A percentile compares a stretch with the other conserved stretches of the same genome.
Evolutionary conservation across 2,888 invertebrate species (phyloP).

Genomic region (Ormyrus thymus): DNA sequence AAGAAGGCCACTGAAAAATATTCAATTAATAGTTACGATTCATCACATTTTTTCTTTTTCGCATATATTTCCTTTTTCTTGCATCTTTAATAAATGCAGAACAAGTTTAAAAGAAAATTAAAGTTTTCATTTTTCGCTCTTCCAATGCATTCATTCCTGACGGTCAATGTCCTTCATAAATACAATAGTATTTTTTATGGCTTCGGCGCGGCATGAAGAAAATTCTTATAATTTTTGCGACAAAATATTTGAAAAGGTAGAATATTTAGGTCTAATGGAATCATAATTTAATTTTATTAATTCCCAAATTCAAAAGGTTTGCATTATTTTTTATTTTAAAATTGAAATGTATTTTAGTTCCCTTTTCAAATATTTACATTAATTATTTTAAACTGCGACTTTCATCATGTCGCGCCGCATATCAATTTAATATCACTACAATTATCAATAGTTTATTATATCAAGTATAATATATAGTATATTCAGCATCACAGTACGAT

Average conservation of each 20-base stretch:
- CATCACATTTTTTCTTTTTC: constrained; percentile 30
- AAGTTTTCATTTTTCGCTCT: constrained; percentile 29
- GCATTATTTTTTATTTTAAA: too few relatives aligned
- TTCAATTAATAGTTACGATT: constrained; percentile 31
- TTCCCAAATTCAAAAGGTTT: too few relatives aligned
- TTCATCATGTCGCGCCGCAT: constrained; percentile 19
- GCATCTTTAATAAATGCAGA: constrained; percentile 7
- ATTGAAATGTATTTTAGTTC: too few relatives aligned
- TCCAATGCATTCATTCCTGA: constrained; percentile 1
- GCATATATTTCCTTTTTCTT: background rate
- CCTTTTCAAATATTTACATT: too few relatives aligned
- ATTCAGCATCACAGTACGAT: constrained; percentile 75
- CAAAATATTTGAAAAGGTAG: background rate
- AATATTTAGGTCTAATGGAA: too few relatives aligned
- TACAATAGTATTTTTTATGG: constrained; percentile 34
- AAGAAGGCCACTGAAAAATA: constrained; percentile 47
- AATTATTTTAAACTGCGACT: constrained; percentile 8
- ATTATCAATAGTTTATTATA: constrained; percentile 65
- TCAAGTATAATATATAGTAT: constrained; percentile 45
- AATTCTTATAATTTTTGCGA: background rate
- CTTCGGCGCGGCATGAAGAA: constrained; percentile 15
- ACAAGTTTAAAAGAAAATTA: constrained; percentile 36
- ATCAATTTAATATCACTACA: constrained; percentile 58
- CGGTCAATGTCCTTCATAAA: constrained; percentile 29
- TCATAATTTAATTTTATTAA: too few relatives aligned